phyloP scores from a whole-genome alignment of 2,113 vertebrate species.

The Phoenicopterus ruber region DNA sequence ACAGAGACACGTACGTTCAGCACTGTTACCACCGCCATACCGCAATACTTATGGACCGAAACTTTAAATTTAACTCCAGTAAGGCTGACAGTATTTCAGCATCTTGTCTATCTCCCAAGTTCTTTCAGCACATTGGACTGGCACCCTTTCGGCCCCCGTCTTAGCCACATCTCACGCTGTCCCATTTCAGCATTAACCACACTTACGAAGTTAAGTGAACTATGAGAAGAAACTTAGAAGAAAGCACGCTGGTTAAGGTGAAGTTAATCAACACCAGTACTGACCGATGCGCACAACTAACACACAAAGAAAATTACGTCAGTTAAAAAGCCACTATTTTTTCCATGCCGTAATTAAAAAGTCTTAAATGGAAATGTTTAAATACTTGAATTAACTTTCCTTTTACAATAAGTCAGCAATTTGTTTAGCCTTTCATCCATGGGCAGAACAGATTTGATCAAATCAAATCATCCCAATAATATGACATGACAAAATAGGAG shows the following conservation, averaged over 20 bases:
- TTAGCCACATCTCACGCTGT: background rate
- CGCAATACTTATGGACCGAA: accelerated
- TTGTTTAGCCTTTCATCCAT: background rate
- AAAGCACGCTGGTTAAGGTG: accelerated
- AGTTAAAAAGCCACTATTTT: background rate
- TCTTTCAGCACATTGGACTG: accelerated
- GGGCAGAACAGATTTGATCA: background rate
- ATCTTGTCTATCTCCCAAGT: background rate
- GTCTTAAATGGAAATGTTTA: background rate
- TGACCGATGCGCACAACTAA: background rate
- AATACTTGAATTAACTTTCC: background rate
- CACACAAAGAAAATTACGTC: background rate
- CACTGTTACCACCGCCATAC: accelerated
- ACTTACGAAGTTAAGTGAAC: background rate
- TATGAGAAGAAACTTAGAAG: background rate
- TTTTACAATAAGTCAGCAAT: background rate
- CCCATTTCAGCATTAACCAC: background rate
- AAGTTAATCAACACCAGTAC: background rate
- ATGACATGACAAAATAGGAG: background rate
- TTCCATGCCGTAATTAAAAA: background rate
- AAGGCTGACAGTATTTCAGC: background rate
- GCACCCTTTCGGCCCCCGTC: background rate
- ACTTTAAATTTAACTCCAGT: background rate
- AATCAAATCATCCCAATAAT: background rate
- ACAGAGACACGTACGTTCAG: background rate